Evolutionary conservation across 2,888 invertebrate genomes (phyloP), one percentile per base, ranked within the genome.

Genomic region (Metopia argyrocephala): DNA sequence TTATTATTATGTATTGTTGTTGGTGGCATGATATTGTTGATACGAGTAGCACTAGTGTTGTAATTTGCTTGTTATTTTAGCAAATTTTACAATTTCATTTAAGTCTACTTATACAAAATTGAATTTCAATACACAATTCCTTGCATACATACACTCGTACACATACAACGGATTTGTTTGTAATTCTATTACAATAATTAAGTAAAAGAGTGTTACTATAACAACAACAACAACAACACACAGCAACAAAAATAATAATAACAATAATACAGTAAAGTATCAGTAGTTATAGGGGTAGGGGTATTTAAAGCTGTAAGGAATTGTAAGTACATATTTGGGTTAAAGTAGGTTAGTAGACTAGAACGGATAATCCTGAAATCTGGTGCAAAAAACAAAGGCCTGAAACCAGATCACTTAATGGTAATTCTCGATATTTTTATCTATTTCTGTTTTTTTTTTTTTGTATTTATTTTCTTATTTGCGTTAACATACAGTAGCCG

Each of bases 381-480:
- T 81, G 75, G 78, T 70, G 70, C 78, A 81, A 78, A 66, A 81
- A 50, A 81, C 81, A 81, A 81, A 78, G 74, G 81, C 66, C 75
- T 78, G 74, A 65, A 81, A 81, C 78, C 81, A 81, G 81, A 81
- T 81, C 81, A 81, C 81, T 81, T 81, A 81, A 81, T 81, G 56
- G 56, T 61, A 75, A 81, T 64, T 66, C 70, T 62, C 66, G 61
- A 28, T 56, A 57, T 27, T 18, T 23, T n/a, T 46, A 25, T 59
- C 15, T 23, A 48, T 61, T 46, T 56, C 21, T 21, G 3, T 15
- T 7, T 12, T 38, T 15, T 25, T 25, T 12, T 9, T 3, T 31
- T 9, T 9, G 9, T 15, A 0, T 6, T 15, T 38, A 2, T 12
- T 15, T 38, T 45, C 1, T 46, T 20, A 45, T 7, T 1, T 28